Evolutionary conservation across 2,113 vertebrate genomes (phyloP), one percentile per base, ranked within the genome.

Genomic region (Neogobius melanostomus): DNA sequence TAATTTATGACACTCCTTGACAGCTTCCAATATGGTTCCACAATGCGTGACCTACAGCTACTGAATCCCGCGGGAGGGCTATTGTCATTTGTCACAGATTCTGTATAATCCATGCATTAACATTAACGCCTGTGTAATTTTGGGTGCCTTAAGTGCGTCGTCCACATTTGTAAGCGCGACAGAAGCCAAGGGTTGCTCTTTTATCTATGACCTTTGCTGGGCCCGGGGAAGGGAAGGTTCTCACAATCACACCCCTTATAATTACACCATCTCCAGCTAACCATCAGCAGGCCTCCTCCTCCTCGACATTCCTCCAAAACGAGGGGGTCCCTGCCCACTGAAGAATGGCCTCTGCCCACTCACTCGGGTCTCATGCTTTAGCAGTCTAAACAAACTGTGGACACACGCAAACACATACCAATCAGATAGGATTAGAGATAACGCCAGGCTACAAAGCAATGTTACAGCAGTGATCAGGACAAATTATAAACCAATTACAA

Each of bases 211-310:
- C 88, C 85, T 85, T 90, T 68, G 69, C 71, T 85, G 81, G 82
- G 87, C 88, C 80, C 45, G 43, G 80, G 80, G 86, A 89, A 82
- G 82, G 83, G 82, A 92, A 84, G 85, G 83, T 91, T 91, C 88
- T 90, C 85, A 90, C 88, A 88, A 91, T 92, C 90, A 89, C 81
- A 87, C 86, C 90, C 90, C 86, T 91, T 90, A 56, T 56, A 93
- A 93, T 92, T 91, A 92, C 83, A 88, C 77, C 89, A 91, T 93
- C 88, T 87, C 79, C 74, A 90, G 79, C 82, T 89, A 91, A 91
- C 88, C 88, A 91, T 82, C 86, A 83, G 84, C 85, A 83, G 84
- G 77, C 86, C 85, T 86, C 84, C 83, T 86, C 86, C 82, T 86
- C 86, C 82, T 80, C 76, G 42, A 78, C 90, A 92, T 92, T 91